Evolutionary conservation across 30 jellyfish, hydroid and myxozoan genomes (phyloP).

Genomic region (Hydractinia echinata): DNA sequence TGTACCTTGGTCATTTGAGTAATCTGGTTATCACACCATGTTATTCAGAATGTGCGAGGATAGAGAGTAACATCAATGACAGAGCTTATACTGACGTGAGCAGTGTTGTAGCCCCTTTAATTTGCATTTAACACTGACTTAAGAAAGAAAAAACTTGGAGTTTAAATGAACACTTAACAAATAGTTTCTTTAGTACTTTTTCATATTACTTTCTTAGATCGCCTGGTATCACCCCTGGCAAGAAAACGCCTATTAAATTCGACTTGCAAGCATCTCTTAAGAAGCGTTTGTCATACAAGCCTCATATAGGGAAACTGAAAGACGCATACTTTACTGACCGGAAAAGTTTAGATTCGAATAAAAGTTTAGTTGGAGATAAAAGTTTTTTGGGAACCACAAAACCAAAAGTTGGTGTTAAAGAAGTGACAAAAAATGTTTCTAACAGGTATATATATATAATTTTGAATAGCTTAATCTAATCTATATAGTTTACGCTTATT

Average conservation of each 20-base stretch:
- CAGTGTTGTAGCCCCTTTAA: too few relatives aligned
- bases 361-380: neutral
- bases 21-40: too few relatives aligned
- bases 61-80: too few relatives aligned
- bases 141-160: too few relatives aligned
- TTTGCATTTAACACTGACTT: too few relatives aligned
- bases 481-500: too few relatives aligned
- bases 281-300: conserved; percentile 84
- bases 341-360: neutral
- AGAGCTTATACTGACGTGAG: too few relatives aligned
- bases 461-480: too few relatives aligned
- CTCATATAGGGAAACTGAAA: conserved; percentile 74
- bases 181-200: too few relatives aligned
- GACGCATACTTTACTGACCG: conserved; percentile 27
- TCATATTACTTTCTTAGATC: neutral
- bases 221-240: conserved; percentile 5
- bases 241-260: conserved; percentile 45
- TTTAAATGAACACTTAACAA: too few relatives aligned
- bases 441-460: neutral
- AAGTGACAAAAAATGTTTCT: neutral
- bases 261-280: conserved; percentile 76
- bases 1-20: too few relatives aligned
- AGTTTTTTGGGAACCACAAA: neutral
- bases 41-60: too few relatives aligned
- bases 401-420: neutral